phyloP scores from a whole-genome alignment of 2,888 invertebrate genomes.

The Sminthurinus aureus region DNA sequence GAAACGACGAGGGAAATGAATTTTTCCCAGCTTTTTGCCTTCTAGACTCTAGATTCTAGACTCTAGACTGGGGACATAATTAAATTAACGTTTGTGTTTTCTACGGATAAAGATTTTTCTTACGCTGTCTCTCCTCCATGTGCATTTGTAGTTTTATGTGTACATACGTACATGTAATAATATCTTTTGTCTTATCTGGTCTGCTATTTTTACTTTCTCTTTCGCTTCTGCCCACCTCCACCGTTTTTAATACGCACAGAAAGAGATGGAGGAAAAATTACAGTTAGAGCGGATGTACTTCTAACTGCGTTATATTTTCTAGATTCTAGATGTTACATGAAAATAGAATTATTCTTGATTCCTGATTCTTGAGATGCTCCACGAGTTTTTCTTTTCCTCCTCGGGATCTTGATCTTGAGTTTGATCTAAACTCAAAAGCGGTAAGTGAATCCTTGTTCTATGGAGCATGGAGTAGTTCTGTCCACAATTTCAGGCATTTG shows the following conservation, averaged over 20 bases:
- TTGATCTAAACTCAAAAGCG: no score
- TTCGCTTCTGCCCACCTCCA: neutral
- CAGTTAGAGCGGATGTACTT: no score
- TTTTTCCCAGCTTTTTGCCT: slow-evolving; percentile 51
- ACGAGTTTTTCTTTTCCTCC: neutral
- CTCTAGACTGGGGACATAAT: slow-evolving; percentile 43
- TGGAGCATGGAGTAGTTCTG: no score
- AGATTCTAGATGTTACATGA: no score
- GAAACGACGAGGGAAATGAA: slow-evolving; percentile 52
- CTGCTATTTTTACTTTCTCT: neutral
- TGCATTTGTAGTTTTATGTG: neutral
- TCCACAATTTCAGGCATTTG: no score
- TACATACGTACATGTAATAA: no score
- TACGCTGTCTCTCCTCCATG: neutral
- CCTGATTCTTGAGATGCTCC: neutral
- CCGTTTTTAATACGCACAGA: neutral
- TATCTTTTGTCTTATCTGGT: neutral
- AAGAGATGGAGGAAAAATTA: no score
- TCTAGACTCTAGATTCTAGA: slow-evolving; percentile 34
- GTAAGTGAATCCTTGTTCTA: no score
- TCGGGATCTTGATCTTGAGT: neutral
- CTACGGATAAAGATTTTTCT: slow-evolving; percentile 21
- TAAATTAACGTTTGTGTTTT: slow-evolving; percentile 52
- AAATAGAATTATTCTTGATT: neutral
- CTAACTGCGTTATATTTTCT: no score